Conservation (phyloP, 1,140 invertebrate genomes). For the Onthophagus taurus region DNA sequence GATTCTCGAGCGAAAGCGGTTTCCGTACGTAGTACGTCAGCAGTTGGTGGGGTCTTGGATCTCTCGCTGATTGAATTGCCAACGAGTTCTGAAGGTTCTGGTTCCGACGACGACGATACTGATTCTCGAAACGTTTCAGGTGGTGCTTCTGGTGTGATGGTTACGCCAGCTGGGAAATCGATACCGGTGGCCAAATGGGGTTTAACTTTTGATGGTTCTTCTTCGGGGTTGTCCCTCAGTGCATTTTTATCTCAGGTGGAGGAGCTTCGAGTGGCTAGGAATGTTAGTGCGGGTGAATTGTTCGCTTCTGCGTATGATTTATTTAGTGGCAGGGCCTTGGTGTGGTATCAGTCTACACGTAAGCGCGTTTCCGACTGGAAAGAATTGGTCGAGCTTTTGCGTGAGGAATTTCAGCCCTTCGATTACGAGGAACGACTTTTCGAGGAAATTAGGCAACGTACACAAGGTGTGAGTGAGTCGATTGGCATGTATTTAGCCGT, state of each 20-base stretch:
- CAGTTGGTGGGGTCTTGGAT: too few relatives aligned
- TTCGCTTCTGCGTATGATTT: slow-evolving; percentile 11
- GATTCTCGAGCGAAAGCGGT: too few relatives aligned
- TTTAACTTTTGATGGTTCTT: background rate
- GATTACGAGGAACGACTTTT: slow-evolving; percentile 28
- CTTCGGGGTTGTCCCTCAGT: slow-evolving; percentile 11
- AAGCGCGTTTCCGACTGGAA: background rate
- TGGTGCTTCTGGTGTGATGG: too few relatives aligned
- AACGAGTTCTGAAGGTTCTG: too few relatives aligned
- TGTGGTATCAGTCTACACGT: background rate
- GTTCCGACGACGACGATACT: too few relatives aligned
- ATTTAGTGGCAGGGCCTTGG: background rate
- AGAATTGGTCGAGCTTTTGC: background rate
- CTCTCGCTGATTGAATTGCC: too few relatives aligned
- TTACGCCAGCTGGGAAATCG: too few relatives aligned
- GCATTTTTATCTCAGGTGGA: slow-evolving; percentile 25
- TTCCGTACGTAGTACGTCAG: too few relatives aligned
- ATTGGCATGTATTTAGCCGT: slow-evolving; percentile 24
- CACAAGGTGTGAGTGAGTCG: slow-evolving; percentile 26
- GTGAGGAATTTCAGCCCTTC: slow-evolving; percentile 20
- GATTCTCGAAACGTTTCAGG: too few relatives aligned
- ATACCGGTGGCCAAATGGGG: background rate
- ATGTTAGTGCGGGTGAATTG: slow-evolving; percentile 18
- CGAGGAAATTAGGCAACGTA: slow-evolving; percentile 24
- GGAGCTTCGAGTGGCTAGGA: slow-evolving; percentile 20